Conservation (phyloP, 2,113 vertebrate genomes). For the Gasterosteus aculeatus region DNA sequence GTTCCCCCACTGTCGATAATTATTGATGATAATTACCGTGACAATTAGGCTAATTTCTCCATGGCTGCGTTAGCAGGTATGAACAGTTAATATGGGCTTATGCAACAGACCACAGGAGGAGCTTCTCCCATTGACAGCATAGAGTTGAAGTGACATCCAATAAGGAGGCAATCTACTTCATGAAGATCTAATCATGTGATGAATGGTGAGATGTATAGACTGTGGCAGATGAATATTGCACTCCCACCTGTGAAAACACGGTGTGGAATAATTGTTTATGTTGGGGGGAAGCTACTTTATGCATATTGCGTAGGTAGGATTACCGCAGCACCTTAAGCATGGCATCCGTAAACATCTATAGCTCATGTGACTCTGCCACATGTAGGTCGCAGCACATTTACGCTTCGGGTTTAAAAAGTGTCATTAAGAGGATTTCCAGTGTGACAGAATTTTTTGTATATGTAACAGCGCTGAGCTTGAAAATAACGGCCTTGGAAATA, state of each 20-base stretch:
- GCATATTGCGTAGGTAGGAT: constrained; percentile 11
- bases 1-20: constrained; percentile 59
- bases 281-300: constrained; percentile 39
- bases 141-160: constrained; percentile 71
- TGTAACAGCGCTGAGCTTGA: neutral
- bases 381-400: neutral
- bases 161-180: constrained; percentile 68
- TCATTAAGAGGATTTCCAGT: constrained; percentile 19
- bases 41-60: constrained; percentile 75
- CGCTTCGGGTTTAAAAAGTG: neutral
- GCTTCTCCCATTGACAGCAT: constrained; percentile 49
- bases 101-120: constrained; percentile 45
- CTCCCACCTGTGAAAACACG: constrained; percentile 61
- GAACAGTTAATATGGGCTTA: constrained; percentile 54
- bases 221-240: constrained; percentile 64
- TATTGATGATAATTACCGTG: constrained; percentile 72
- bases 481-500: constrained; percentile 25
- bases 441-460: neutral
- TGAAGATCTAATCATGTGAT: constrained; percentile 72
- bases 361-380: neutral
- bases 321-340: constrained; percentile 15
- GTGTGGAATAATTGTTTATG: constrained; percentile 69
- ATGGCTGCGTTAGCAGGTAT: constrained; percentile 69
- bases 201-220: constrained; percentile 68
- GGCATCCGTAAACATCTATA: constrained; percentile 37